These are phyloP conservation scores for Amphipyra tragopoginis DNA, from an alignment of 2,888 invertebrate genomes.

Conservation along the genomic window DNA sequence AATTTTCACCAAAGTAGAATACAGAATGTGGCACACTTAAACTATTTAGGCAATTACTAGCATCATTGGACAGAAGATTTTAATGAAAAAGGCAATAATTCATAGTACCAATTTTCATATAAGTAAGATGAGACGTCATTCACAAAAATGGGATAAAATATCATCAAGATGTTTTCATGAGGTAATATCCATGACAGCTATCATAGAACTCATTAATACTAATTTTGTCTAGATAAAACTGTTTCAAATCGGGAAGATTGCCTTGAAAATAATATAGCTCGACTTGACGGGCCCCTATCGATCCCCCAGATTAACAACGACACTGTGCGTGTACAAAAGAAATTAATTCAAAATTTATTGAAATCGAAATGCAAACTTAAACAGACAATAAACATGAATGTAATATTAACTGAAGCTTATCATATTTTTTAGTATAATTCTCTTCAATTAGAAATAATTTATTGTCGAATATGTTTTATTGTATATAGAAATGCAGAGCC, in stretches of 20 bases:
- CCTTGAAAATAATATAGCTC: neutral
- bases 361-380: neutral
- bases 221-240: too few species aligned
- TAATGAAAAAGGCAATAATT: conserved; percentile 2
- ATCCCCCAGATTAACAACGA: neutral
- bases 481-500: too few species aligned
- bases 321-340: conserved; percentile 15
- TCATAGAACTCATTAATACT: too few species aligned
- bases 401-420: conserved; percentile 13
- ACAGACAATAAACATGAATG: conserved; percentile 26
- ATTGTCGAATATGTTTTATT: conserved; percentile 3
- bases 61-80: conserved; percentile 4
- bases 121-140: too few species aligned
- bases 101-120: neutral
- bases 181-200: too few species aligned
- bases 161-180: too few species aligned
- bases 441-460: conserved; percentile 2
- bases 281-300: too few species aligned
- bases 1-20: conserved; percentile 51
- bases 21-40: conserved; percentile 12
- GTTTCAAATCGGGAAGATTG: too few species aligned
- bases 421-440: conserved; percentile 25
- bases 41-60: conserved; percentile 28
- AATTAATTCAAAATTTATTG: conserved; percentile 11
- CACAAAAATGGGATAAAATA: too few species aligned